These are phyloP conservation scores for Spheniscus mendiculus DNA, from an alignment of 2,113 vertebrate genomes.

Conservation along the genomic window DNA sequence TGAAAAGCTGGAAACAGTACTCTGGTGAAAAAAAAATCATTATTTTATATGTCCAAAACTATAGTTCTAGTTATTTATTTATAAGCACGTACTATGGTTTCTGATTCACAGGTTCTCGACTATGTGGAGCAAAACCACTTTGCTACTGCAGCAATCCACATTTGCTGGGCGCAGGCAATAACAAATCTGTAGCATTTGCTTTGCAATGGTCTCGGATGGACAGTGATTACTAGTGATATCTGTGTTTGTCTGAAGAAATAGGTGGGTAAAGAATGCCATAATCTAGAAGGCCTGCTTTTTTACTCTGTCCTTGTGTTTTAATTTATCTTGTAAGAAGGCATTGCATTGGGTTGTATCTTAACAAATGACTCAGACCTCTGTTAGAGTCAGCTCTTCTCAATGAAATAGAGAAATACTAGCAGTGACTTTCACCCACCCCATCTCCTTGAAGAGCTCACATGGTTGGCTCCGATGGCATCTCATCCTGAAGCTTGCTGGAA, in stretches of 20 bases:
- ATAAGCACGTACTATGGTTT: conserved; percentile 61
- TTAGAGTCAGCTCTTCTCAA: background rate
- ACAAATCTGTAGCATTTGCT: background rate
- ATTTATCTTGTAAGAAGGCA: background rate
- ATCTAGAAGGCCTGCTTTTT: background rate
- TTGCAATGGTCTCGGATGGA: background rate
- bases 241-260: background rate
- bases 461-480: background rate
- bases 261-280: background rate
- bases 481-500: background rate
- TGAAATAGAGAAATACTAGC: background rate
- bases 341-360: background rate
- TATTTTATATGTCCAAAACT: conserved; percentile 71
- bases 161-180: background rate
- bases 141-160: background rate
- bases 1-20: conserved; percentile 54
- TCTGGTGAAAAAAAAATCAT: conserved; percentile 31
- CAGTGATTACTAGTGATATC: background rate
- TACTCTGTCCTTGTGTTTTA: background rate
- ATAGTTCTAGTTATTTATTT: conserved; percentile 74
- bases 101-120: conserved; percentile 25
- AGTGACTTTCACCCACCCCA: background rate
- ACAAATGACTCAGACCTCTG: background rate
- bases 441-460: background rate
- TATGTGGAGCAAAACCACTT: background rate